These are phyloP conservation scores for Hydra vulgaris DNA, from an alignment of 30 jellyfish, hydroid and myxozoan species.

Conservation along the genomic window DNA sequence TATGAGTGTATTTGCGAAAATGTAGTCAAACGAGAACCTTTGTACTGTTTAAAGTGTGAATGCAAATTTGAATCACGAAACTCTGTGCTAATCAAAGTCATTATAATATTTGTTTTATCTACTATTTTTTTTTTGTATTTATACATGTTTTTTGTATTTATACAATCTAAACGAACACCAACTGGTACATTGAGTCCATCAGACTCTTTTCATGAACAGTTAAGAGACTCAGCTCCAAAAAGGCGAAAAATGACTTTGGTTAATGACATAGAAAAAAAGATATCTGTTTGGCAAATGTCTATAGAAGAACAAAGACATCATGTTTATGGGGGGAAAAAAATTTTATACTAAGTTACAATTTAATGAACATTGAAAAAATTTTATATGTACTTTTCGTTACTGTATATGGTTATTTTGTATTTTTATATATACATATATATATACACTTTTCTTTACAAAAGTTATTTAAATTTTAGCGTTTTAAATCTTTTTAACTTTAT, in stretches of 20 bases:
- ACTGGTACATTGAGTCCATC: conserved; percentile 41
- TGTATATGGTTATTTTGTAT: too few relatives aligned
- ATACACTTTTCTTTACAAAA: too few relatives aligned
- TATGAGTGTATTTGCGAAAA: conserved; percentile 48
- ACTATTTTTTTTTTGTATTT: conserved; percentile 31
- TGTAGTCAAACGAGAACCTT: conserved; percentile 61
- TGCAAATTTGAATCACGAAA: conserved; percentile 75
- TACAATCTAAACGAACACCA: conserved; percentile 29
- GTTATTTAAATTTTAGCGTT: too few relatives aligned
- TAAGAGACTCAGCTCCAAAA: conserved; percentile 35
- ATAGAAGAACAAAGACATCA: conserved; percentile 56
- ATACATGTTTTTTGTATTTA: conserved; percentile 42
- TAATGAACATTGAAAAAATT: too few relatives aligned
- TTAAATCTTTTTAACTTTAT: too few relatives aligned
- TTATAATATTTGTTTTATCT: conserved; percentile 38
- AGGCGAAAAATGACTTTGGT: conserved; percentile 29
- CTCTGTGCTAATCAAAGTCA: conserved; percentile 64
- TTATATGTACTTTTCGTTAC: too few relatives aligned
- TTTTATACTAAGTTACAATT: conserved; percentile 40
- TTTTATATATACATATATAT: too few relatives aligned
- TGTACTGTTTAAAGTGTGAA: conserved; percentile 67
- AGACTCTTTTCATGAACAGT: conserved; percentile 57
- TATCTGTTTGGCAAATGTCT: conserved; percentile 56
- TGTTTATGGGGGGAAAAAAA: conserved; percentile 53
- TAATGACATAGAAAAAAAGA: conserved; percentile 38